Evolutionary conservation across 2,113 vertebrate species (phyloP).

Genomic region (Bambusicola thoracicus): DNA sequence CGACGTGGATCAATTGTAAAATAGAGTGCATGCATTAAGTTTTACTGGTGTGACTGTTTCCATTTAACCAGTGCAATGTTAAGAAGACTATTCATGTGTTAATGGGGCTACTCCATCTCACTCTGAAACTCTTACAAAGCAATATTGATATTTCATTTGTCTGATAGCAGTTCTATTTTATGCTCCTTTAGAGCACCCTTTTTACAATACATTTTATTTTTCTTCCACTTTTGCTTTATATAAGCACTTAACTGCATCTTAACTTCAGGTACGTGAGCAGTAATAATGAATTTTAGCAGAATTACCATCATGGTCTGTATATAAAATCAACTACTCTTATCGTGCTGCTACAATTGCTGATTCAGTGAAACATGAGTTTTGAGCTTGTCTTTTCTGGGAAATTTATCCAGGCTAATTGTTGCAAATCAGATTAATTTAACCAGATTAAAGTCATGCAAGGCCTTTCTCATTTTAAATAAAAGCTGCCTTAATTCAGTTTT

Average conservation of each 20-base stretch:
- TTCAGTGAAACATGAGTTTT: background rate
- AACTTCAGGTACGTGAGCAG: background rate
- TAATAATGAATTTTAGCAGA: background rate
- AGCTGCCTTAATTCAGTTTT: background rate
- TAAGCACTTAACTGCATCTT: background rate
- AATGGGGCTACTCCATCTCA: background rate
- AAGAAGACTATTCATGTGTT: background rate
- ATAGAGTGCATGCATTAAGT: background rate
- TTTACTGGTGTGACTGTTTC: background rate
- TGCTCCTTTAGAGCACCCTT: background rate
- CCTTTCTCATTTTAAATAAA: background rate
- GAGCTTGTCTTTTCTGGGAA: background rate
- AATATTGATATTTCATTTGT: slow-evolving; percentile 25
- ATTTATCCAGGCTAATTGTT: slow-evolving; percentile 8
- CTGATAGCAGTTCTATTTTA: slow-evolving; percentile 2
- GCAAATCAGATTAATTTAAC: slow-evolving; percentile 3
- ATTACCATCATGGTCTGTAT: background rate
- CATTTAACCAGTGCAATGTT: background rate
- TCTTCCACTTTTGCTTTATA: background rate
- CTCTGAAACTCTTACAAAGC: background rate
- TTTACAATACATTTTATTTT: background rate
- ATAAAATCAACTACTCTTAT: background rate
- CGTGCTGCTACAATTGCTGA: background rate
- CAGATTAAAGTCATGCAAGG: background rate
- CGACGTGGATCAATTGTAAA: background rate